A percentile compares a stretch with the other conserved stretches of the same genome.
Evolutionary conservation across 2,113 vertebrate genomes (phyloP).

Genomic region (Datnioides undecimradiatus): DNA sequence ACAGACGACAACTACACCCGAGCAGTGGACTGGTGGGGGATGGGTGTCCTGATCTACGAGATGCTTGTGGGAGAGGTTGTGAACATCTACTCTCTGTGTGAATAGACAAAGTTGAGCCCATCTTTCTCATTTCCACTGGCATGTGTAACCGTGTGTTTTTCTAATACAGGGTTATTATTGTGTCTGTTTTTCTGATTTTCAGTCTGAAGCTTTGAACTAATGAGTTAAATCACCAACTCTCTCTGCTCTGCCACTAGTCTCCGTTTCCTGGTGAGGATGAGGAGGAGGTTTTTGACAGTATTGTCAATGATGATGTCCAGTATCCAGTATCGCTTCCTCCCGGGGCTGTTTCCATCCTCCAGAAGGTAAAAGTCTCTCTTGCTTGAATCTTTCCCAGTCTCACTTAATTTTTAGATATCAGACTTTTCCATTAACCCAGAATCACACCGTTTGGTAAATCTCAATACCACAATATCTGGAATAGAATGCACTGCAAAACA

Average conservation of each 20-base stretch:
- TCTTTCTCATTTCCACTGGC: background rate
- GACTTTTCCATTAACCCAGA: background rate
- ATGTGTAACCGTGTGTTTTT: background rate
- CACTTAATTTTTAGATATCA: background rate
- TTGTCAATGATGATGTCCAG: constrained; percentile 91
- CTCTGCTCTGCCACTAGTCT: constrained; percentile 77
- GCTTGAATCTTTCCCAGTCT: background rate
- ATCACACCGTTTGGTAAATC: no score
- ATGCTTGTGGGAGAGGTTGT: constrained; percentile 97
- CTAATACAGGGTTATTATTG: background rate
- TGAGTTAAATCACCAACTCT: background rate
- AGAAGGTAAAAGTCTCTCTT: constrained; percentile 85
- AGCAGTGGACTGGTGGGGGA: constrained; percentile 98
- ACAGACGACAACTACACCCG: constrained; percentile 93
- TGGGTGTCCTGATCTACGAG: constrained; percentile 96
- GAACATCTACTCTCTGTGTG: background rate
- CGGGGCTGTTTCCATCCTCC: constrained; percentile 88
- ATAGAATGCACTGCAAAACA: background rate
- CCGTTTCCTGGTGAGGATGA: constrained; percentile 97
- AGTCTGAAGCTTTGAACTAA: background rate
- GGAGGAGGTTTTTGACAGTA: constrained; percentile 98
- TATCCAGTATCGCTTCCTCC: constrained; percentile 89
- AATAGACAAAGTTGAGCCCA: background rate
- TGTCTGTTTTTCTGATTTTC: background rate
- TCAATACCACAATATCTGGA: background rate